Base-by-base conservation (phyloP, 2,888 invertebrate species). In the Petrolisthes manimaculis region DNA sequence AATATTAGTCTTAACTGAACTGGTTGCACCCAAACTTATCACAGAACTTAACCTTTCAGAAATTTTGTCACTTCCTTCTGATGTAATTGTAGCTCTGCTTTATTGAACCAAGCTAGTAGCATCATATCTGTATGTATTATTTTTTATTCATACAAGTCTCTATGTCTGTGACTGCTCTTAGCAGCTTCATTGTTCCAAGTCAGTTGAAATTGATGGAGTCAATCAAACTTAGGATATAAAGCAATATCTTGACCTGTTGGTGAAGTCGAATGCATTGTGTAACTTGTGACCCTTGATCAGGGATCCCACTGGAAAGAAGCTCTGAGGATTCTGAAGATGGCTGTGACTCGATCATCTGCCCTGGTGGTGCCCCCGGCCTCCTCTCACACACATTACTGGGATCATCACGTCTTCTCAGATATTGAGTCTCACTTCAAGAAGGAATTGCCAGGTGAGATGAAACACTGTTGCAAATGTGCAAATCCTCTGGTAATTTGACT, bases 241-340 rank as follows among this genome's bases (percentile, higher is more conserved):
- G 37, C 37, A 37, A 37, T 37, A 37, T 37, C 37, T 37, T 37
- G 37, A 37, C 37, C 37, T 37, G 37, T 37, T 1, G 2, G 2
- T 37, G 37, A 37, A 37, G 37, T 2, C 37, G 0, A 37, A 37
- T 37, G 2, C 21, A 74, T 12, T 21, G 24, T 74, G n/a, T 74
- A 74, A 18, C 24, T 74, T 74, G n/a, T 12, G 37, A 37, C 61
- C 67, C 67, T 4, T 51, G 24, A 24, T 3, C 94, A 96, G 95
- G 96, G 98, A 4, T 94, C 95, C 14, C 96, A 98, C 93, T 99
- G 98, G 96, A 97, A 97, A 92, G 99, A 99, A 93, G 97, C 99
- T 0, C 94, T 99, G 92, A 97, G 98, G 94, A 99, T 99, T 90
- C 93, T 99, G 83, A 99, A 99, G 93, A 94, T 98, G 88, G 97